A percentile compares a stretch with the other conserved stretches of the same genome.
Conservation (phyloP, 1,140 invertebrate species). For the Drosophila ohnishii region DNA sequence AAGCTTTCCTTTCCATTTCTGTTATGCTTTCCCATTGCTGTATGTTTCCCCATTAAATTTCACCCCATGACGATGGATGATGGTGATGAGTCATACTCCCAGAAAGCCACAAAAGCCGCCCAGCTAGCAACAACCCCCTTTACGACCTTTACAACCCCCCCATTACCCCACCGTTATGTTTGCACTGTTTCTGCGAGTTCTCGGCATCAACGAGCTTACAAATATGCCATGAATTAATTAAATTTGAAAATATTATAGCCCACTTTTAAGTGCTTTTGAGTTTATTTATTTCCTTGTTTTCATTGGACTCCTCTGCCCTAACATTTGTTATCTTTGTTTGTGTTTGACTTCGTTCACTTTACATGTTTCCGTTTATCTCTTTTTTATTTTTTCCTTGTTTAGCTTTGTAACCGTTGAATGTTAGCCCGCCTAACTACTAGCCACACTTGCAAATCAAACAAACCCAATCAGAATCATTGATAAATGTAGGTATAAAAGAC, state of each 20-base stretch:
- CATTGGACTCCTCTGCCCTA: slow-evolving; percentile 2
- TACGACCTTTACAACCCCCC: background rate
- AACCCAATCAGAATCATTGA: slow-evolving; percentile 29
- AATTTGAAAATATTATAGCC: slow-evolving; percentile 7
- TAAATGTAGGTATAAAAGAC: slow-evolving; percentile 55
- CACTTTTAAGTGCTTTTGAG: slow-evolving; percentile 21
- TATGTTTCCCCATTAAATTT: slow-evolving; percentile 9
- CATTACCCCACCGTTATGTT: background rate
- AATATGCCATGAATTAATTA: slow-evolving; percentile 29
- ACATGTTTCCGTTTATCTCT: slow-evolving; percentile 18
- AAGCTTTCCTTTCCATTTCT: background rate
- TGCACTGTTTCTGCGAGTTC: slow-evolving; percentile 11
- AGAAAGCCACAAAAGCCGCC: slow-evolving; percentile 17
- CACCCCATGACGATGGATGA: slow-evolving; percentile 17
- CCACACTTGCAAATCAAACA: slow-evolving; percentile 35
- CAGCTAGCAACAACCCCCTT: slow-evolving; percentile 11
- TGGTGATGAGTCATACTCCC: slow-evolving; percentile 32
- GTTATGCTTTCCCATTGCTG: background rate
- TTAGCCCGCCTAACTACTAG: slow-evolving; percentile 33
- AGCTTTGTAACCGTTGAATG: slow-evolving; percentile 54
- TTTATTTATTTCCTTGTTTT: slow-evolving; percentile 5
- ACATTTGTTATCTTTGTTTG: slow-evolving; percentile 23
- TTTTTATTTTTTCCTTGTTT: slow-evolving; percentile 39
- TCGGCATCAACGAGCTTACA: slow-evolving; percentile 20
- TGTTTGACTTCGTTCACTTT: slow-evolving; percentile 21